phyloP scores from a whole-genome alignment of 2,797 vertebrate species.

The Lagodon rhomboides region DNA sequence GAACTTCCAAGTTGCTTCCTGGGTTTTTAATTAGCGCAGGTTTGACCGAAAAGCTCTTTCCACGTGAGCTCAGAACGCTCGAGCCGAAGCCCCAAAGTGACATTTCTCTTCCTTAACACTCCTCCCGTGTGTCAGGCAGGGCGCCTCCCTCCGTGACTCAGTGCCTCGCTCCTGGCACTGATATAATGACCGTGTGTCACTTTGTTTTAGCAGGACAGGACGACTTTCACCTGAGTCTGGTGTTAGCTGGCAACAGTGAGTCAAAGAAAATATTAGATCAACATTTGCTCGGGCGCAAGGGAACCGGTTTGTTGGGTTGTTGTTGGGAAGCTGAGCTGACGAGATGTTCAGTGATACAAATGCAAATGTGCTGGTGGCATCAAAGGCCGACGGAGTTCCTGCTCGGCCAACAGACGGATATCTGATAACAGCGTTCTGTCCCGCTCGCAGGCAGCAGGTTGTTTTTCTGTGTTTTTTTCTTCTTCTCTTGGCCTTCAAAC shows the following conservation, averaged over 20 bases:
- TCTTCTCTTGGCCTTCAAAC: constrained; percentile 50
- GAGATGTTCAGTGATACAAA: constrained; percentile 44
- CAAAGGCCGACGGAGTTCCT: constrained; percentile 53
- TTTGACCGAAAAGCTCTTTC: neutral
- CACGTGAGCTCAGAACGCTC: neutral
- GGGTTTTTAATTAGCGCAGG: constrained; percentile 4
- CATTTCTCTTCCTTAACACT: constrained; percentile 18
- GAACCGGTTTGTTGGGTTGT: constrained; percentile 50
- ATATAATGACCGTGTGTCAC: constrained; percentile 46
- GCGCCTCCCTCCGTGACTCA: constrained; percentile 63
- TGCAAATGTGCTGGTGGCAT: constrained; percentile 58
- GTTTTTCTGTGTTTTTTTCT: neutral
- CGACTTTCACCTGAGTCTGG: neutral
- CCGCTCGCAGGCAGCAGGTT: constrained; percentile 32
- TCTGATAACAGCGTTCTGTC: constrained; percentile 50
- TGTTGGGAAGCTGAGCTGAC: constrained; percentile 16
- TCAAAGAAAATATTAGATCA: constrained; percentile 23
- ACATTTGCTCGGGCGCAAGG: constrained; percentile 24
- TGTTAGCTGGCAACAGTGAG: constrained; percentile 24
- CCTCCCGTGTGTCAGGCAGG: constrained; percentile 18
- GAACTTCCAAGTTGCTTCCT: neutral
- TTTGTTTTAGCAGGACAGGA: constrained; percentile 32
- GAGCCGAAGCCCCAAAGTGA: constrained; percentile 1
- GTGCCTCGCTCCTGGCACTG: constrained; percentile 28
- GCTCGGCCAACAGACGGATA: constrained; percentile 32